phyloP scores from a whole-genome alignment of 2,113 vertebrate species.

The Etia nguti region DNA sequence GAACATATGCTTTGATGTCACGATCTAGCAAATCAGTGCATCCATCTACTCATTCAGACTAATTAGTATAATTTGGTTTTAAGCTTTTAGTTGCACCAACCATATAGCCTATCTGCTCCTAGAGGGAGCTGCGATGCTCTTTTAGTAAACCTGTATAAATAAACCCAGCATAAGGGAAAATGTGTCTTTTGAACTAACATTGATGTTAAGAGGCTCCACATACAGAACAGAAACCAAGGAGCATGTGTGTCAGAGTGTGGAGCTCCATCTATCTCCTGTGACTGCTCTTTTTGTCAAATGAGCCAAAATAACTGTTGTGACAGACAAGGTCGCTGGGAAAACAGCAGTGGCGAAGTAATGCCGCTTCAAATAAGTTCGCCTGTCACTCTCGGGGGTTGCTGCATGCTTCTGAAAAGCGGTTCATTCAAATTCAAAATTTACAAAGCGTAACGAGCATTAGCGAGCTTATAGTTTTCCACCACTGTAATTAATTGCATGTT shows the following conservation, averaged over 20 bases:
- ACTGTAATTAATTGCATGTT: background rate
- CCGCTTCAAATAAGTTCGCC: constrained; percentile 24
- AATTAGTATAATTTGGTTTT: background rate
- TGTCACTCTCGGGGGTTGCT: constrained; percentile 20
- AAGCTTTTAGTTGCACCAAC: background rate
- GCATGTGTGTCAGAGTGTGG: constrained; percentile 5
- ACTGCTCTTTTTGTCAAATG: constrained; percentile 44
- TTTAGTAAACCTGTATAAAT: background rate
- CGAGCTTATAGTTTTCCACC: background rate
- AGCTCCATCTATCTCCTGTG: background rate
- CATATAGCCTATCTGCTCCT: background rate
- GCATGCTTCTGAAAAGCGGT: background rate
- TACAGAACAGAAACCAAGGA: background rate
- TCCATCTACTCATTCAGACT: background rate
- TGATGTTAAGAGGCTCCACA: background rate
- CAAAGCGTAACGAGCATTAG: background rate
- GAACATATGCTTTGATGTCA: background rate
- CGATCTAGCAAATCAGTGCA: background rate
- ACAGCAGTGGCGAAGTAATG: constrained; percentile 12
- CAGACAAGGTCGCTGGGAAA: constrained; percentile 43
- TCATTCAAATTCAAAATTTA: background rate
- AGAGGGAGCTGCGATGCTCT: background rate
- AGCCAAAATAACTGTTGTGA: constrained; percentile 48
- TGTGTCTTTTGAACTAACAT: background rate
- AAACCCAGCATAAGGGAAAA: background rate